phyloP scores from a whole-genome alignment of 2,888 invertebrate genomes.

The Drosophila crucigera region DNA sequence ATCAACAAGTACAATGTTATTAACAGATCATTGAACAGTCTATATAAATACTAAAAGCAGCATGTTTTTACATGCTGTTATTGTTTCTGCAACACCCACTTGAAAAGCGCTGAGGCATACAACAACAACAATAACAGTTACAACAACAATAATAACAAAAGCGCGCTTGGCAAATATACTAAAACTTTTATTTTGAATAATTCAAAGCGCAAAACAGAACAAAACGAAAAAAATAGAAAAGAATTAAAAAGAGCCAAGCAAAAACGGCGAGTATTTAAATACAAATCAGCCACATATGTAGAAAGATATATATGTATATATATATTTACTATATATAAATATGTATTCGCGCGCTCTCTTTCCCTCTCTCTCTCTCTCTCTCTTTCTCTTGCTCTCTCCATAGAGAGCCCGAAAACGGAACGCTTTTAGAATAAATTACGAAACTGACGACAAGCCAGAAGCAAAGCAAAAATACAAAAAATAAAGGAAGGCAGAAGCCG shows the following conservation, averaged over 20 bases:
- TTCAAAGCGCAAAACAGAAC: constrained; percentile 66
- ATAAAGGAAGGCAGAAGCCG: constrained; percentile 56
- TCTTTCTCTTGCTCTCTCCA: constrained; percentile 47
- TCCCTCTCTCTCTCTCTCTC: constrained; percentile 33
- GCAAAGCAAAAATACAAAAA: constrained; percentile 41
- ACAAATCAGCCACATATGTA: constrained; percentile 22
- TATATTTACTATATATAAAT: constrained; percentile 25
- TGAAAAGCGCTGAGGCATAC: constrained; percentile 72
- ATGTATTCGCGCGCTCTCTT: constrained; percentile 37
- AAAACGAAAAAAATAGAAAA: constrained; percentile 22
- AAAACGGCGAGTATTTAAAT: constrained; percentile 53
- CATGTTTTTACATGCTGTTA: constrained; percentile 18
- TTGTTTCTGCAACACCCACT: constrained; percentile 64
- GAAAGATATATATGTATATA: constrained; percentile 11
- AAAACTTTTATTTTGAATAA: constrained; percentile 78
- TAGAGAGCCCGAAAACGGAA: constrained; percentile 76
- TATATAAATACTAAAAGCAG: background rate
- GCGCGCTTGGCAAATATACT: constrained; percentile 62
- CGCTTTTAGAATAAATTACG: constrained; percentile 82
- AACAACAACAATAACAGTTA: constrained; percentile 54
- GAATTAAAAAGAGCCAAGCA: constrained; percentile 7
- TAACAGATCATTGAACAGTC: constrained; percentile 6
- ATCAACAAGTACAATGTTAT: background rate
- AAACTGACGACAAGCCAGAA: constrained; percentile 76
- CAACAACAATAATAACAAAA: constrained; percentile 22